Percentiles rank a stretch among this genome's conserved stretches.
These are phyloP conservation scores for Aptenodytes forsteri DNA, from an alignment of 2,113 vertebrate genomes.

Conservation along the genomic window DNA sequence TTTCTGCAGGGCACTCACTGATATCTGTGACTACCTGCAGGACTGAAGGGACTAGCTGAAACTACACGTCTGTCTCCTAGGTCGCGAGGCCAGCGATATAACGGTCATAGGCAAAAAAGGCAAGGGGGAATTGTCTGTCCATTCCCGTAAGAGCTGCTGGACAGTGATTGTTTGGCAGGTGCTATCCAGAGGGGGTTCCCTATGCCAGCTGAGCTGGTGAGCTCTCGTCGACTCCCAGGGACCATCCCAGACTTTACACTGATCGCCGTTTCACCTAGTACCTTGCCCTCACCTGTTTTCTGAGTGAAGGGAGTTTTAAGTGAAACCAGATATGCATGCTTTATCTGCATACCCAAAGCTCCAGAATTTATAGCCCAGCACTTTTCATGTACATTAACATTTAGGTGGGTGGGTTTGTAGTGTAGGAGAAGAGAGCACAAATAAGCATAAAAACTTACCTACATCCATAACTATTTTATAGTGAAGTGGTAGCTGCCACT, in stretches of 20 bases:
- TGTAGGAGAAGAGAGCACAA: not conserved
- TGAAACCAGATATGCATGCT: not conserved
- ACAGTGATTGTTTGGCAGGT: not conserved
- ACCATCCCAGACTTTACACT: not conserved
- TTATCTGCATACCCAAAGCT: not conserved
- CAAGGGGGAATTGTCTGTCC: not conserved
- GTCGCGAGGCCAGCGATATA: fast-evolving
- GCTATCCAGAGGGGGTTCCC: not conserved
- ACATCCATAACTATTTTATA: not conserved
- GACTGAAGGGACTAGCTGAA: not conserved
- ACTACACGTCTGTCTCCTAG: fast-evolving
- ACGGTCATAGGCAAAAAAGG: not conserved
- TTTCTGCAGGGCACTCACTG: not conserved
- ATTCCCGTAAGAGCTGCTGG: not conserved
- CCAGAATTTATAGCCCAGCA: not conserved
- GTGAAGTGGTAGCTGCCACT: not conserved
- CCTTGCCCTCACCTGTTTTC: not conserved
- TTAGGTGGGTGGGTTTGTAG: not conserved
- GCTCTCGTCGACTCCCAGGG: fast-evolving
- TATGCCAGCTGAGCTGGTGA: not conserved
- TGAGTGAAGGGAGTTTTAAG: not conserved
- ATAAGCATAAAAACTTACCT: not conserved
- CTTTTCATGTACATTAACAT: not conserved
- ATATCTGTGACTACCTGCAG: not conserved
- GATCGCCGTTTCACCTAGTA: not conserved